phyloP scores from a whole-genome alignment of 2,797 vertebrate genomes.

The Acropternis orthonyx region DNA sequence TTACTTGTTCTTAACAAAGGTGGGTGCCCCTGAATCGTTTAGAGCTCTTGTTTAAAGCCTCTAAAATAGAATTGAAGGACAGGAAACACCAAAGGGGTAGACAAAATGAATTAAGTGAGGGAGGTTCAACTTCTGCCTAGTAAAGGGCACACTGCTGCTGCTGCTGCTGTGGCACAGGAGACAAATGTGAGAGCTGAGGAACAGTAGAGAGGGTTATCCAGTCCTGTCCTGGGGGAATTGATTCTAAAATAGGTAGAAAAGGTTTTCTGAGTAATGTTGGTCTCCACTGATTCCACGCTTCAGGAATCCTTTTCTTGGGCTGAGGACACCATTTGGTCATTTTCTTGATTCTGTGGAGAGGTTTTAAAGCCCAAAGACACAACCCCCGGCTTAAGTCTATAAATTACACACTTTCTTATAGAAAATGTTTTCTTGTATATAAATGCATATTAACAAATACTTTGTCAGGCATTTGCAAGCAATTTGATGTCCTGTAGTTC shows the following conservation, averaged over 20 bases:
- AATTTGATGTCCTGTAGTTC: neutral
- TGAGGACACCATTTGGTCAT: constrained; percentile 64
- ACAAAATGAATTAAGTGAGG: neutral
- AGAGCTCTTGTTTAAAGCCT: neutral
- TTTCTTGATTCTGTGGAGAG: neutral
- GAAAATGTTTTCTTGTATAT: neutral
- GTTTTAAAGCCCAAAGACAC: neutral
- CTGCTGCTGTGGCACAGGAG: neutral
- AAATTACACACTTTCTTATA: neutral
- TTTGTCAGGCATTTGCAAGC: neutral
- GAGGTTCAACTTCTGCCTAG: neutral
- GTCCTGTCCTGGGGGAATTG: neutral
- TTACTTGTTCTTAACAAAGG: neutral
- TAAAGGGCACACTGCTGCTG: neutral
- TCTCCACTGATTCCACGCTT: constrained; percentile 73
- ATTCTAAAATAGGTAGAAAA: neutral
- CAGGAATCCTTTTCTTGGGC: constrained; percentile 80
- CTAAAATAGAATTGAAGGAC: neutral
- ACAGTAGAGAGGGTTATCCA: neutral
- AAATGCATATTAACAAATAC: neutral
- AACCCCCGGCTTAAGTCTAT: neutral
- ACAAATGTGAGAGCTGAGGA: neutral
- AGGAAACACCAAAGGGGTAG: neutral
- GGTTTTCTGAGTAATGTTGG: constrained; percentile 69
- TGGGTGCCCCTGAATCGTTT: neutral